Evolutionary conservation across 2,888 invertebrate genomes (phyloP), one percentile per base, ranked within the genome.

Genomic region (Cryptus viduatorius): DNA sequence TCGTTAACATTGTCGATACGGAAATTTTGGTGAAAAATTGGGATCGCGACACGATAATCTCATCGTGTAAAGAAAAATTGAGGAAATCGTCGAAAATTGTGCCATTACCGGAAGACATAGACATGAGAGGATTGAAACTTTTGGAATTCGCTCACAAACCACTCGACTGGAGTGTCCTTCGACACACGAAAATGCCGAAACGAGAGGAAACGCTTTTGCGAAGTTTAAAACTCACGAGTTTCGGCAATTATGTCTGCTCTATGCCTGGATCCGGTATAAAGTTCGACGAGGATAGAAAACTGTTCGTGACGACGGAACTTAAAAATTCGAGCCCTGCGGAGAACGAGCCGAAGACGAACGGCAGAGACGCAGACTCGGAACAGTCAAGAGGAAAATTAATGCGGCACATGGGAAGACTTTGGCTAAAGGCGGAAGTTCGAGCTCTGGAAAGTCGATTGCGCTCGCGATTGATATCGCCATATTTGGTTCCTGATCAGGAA

Each of bases 391-490:
- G 96, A 69, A 96, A 96, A 83, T 93, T 97, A 86, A 96, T 97
- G 95, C 95, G 96, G 85, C 96, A 98, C 75, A 97, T 98, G 96
- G 98, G 98, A 2, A 97, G 97, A 89, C 94, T 98, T 80, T 98
- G 98, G 97, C 94, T 99, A 77, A 96, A 96, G 89, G 97, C 98
- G 5, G 98, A 98, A 93, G 98, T 98, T 19, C 96, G 96, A 64
- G 97, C 98, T 86, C 94, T 98, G 86, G 98, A 98, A 94, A 96
- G 95, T 86, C 95, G 96, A 88, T 96, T 96, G 14, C 95, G 95
- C 83, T 93, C 94, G 4, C 92, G 91, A 83, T 92, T 96, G 1
- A 95, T 97, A 90, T 98, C 98, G 0, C 97, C 98, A 0, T 97
- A 98, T 91, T 95, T 98, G 56, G 98, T 98, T n/a, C 95, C 98